Evolutionary conservation across 2,888 invertebrate species (phyloP), one percentile per base, ranked within the genome.

Genomic region (Cephalotes varians): DNA sequence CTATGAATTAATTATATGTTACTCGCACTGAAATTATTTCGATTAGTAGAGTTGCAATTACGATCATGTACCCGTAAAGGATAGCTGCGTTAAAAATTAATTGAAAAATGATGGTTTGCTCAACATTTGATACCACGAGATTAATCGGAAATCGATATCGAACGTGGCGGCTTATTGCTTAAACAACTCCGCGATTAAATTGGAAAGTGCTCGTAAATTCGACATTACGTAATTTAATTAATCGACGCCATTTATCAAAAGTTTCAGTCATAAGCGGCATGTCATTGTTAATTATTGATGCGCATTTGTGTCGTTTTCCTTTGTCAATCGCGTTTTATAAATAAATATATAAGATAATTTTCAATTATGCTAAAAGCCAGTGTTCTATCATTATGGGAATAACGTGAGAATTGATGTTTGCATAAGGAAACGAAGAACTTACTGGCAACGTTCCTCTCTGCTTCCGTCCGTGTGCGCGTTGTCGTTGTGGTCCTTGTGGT

Each of bases 401-500:
- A n/a, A n/a, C 15, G 7, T 2, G 18, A 37, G 28, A 69, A 40
- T 69, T 31, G 15, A 56, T 21, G 6, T 56, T 54, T n/a, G 6
- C 4, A 10, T 58, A n/a, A 49, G 0, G 31, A 47, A 31, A 67
- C 15, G 21, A 7, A 31, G 15, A 37, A 91, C 92, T 94, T 84
- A 94, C 94, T 93, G 82, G 91, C 89, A 87, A 92, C 94, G 91
- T 93, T 93, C 73, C 84, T 90, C 79, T 88, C 91, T 15, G 87
- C 62, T 51, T 93, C 93, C 25, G 92, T 84, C 44, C 92, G 91
- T 4, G 91, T 91, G 51, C 91, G 92, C 67, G 92, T 91, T 71
- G 92, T 91, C 18, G 90, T 92, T 79, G 89, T 93, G 81, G 91
- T 93, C 85, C 91, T 94, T 81, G 94, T 93, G 72, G 93, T 94